Evolutionary conservation across 35 echinoderm and acorn worm species (phyloP).

Genomic region (Ophiothrix spiculata): DNA sequence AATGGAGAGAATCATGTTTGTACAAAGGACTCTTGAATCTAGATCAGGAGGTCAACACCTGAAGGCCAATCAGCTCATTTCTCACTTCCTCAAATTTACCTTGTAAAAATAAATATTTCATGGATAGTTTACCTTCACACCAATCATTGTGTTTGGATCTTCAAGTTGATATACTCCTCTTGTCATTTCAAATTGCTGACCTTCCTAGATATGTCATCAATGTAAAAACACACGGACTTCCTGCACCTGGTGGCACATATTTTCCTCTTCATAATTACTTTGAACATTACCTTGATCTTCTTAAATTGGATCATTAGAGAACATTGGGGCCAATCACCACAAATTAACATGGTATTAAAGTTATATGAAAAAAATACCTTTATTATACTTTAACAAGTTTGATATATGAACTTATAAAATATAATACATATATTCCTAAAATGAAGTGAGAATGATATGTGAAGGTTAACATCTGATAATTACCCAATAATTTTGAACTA

Average conservation of each 20-base stretch:
- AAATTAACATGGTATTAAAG: too few relatives aligned
- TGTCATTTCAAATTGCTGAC: neutral
- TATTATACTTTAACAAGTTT: too few relatives aligned
- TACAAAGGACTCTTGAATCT: too few relatives aligned
- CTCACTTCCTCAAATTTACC: neutral
- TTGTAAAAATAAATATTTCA: slow-evolving; percentile 5
- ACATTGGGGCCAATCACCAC: too few relatives aligned
- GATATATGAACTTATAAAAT: too few relatives aligned
- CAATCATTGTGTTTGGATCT: neutral
- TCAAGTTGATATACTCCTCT: neutral
- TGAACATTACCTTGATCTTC: neutral
- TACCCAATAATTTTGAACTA: too few relatives aligned
- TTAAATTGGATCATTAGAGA: neutral
- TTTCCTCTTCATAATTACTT: neutral
- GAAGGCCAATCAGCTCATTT: neutral
- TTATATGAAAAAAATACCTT: too few relatives aligned
- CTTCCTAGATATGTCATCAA: neutral
- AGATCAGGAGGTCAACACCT: neutral
- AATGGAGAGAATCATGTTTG: too few relatives aligned
- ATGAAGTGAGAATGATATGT: too few relatives aligned
- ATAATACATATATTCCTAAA: too few relatives aligned
- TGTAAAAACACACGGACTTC: neutral
- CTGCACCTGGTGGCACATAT: neutral
- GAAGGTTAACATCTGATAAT: too few relatives aligned
- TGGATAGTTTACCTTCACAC: neutral